These are phyloP conservation scores for Acyrthosiphon pisum DNA, from an alignment of 1,140 invertebrate genomes.

Conservation along the genomic window DNA sequence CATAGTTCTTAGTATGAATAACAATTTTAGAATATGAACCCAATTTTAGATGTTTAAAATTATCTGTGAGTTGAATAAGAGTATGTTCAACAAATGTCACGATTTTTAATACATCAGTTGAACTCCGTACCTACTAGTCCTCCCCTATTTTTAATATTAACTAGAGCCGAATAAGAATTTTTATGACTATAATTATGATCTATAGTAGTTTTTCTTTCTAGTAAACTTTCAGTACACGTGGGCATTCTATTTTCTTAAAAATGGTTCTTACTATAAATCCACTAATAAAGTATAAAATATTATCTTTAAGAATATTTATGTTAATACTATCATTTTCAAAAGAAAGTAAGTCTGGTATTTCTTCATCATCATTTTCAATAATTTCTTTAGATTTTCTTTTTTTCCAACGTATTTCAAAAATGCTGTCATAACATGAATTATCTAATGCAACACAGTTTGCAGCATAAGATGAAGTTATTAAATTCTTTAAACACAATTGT, in stretches of 20 bases:
- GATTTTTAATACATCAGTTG: too few species aligned
- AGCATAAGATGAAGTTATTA: neutral
- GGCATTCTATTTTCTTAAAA: neutral
- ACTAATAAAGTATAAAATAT: constrained; percentile 38
- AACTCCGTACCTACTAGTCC: too few species aligned
- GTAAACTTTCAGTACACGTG: neutral
- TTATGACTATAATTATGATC: neutral
- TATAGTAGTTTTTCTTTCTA: neutral
- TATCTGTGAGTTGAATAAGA: neutral
- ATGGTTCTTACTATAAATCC: constrained; percentile 26
- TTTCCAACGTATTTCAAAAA: constrained; percentile 34
- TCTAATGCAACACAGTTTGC: constrained; percentile 24
- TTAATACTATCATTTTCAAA: constrained; percentile 15
- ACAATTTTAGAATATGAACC: too few species aligned
- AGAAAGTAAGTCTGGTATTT: constrained; percentile 1
- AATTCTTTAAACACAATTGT: neutral
- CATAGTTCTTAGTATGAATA: neutral
- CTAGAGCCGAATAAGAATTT: neutral
- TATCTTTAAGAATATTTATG: constrained; percentile 21
- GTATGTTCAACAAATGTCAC: neutral
- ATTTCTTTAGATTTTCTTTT: constrained; percentile 28
- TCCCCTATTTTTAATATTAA: too few species aligned
- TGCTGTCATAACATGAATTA: neutral
- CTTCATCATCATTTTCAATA: neutral
- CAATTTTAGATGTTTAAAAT: neutral